Base-by-base conservation (phyloP, 30 jellyfish, hydroid and myxozoan species). In the Cassiopea andromeda region DNA sequence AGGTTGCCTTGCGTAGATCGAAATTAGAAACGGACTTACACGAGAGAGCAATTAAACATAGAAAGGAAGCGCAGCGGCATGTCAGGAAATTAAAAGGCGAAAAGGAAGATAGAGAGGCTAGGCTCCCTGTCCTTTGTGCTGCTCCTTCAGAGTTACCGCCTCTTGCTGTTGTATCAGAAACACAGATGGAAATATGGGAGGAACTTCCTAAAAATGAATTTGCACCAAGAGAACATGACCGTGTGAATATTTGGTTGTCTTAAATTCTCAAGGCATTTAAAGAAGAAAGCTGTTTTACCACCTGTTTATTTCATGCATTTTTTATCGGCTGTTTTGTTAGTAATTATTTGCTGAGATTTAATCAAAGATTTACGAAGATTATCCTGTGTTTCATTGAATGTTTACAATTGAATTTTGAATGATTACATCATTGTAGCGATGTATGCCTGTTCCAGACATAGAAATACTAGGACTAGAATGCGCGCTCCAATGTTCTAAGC, bases 101-200 rank as follows among this genome's bases (percentile, higher is more conserved):
- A 16, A 59, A 48, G 2, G 2, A 8, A 17, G 10, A 48, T 19
- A 73, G 49, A 16, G 48, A n/a, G 1, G 72, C 19, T 1, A 27
- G 87, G 2, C n/a, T 66, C n/a, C 90, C 87, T 38, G 7, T 72
- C 47, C 48, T 66, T n/a, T 78, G 90, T 7, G 14, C 87, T 0
- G 97, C 82, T 49, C 97, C 97, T 16, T 71, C 78, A 4, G 19
- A 72, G 60, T 59, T 83, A 17, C 92, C 92, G 7, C 90, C 92
- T 17, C 92, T 90, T 14, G 97, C 97, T 47, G 91, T 90, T 48
- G 83, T 90, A 5, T 48, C 97, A 15, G 97, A 82, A 0, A 66
- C 82, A 2, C 93, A 90, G 57, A n/a, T 69, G 78, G 59, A 72
- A n/a, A 66, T 57, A 9, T 89, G 91, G 91, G 92, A 89, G 48